Conservation (phyloP, 2,113 vertebrate genomes). For the Mesoclemmys tuberculata region DNA sequence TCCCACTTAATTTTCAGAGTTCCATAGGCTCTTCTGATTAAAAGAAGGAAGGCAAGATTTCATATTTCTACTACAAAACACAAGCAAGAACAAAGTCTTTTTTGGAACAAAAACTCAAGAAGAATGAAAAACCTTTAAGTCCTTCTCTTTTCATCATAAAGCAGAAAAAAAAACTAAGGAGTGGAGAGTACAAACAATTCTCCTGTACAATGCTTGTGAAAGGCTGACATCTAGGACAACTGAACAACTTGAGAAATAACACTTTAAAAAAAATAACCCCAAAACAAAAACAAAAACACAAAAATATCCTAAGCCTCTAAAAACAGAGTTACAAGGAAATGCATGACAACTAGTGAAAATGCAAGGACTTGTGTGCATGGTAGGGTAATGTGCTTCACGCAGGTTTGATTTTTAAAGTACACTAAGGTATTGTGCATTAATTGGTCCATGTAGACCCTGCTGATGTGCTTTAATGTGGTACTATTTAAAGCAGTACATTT, state of each 20-base stretch:
- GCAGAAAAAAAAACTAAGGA: not conserved
- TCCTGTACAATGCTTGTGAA: accelerated
- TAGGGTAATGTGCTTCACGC: not conserved
- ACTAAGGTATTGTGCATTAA: not conserved
- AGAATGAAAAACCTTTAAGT: not conserved
- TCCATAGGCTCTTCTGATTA: not conserved
- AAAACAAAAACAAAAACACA: no score
- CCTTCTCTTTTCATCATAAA: not conserved
- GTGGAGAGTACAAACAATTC: not conserved
- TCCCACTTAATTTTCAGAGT: accelerated
- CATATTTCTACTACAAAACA: accelerated
- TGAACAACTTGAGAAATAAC: accelerated
- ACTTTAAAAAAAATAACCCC: not conserved
- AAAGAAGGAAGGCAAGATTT: not conserved
- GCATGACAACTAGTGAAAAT: not conserved
- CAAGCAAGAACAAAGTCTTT: not conserved
- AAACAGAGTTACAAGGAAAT: not conserved
- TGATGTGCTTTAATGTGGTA: not conserved
- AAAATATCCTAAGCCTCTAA: not conserved
- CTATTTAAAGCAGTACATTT: not conserved
- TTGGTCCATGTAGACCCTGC: not conserved
- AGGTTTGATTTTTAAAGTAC: not conserved
- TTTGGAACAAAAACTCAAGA: not conserved
- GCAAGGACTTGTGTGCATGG: not conserved
- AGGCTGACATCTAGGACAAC: not conserved